These are phyloP conservation scores for Sterna hirundo DNA, from an alignment of 2,113 vertebrate genomes.

Conservation along the genomic window DNA sequence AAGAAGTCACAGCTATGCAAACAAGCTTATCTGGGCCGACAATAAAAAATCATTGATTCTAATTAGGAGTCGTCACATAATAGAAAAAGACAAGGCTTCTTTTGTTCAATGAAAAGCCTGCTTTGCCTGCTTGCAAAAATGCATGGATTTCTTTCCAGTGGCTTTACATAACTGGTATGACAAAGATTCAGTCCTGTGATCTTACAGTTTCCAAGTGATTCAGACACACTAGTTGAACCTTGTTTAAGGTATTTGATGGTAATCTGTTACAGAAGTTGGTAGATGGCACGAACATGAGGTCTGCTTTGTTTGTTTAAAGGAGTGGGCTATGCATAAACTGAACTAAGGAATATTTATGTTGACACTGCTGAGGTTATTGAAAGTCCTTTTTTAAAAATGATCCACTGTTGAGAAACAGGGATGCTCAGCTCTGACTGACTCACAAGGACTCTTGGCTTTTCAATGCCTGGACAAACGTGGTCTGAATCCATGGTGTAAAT, in stretches of 20 bases:
- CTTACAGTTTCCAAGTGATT: constrained; percentile 64
- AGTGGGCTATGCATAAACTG: not conserved
- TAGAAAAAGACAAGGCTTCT: constrained; percentile 66
- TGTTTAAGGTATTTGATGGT: constrained; percentile 55
- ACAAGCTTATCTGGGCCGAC: constrained; percentile 71
- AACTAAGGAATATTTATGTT: constrained; percentile 24
- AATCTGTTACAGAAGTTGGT: constrained; percentile 33
- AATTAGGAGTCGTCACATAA: constrained; percentile 72
- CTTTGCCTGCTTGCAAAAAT: constrained; percentile 53
- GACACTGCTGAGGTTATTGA: constrained; percentile 2
- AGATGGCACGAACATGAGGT: constrained; percentile 1
- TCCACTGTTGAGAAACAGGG: not conserved
- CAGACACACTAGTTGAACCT: constrained; percentile 66
- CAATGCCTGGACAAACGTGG: constrained; percentile 11
- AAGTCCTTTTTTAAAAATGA: not conserved
- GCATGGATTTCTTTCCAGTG: constrained; percentile 59
- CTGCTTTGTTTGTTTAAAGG: constrained; percentile 48
- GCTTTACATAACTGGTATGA: constrained; percentile 67
- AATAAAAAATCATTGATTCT: constrained; percentile 76
- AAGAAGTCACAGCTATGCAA: constrained; percentile 73
- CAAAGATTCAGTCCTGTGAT: constrained; percentile 69
- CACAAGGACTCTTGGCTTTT: not conserved
- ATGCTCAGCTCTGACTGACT: not conserved
- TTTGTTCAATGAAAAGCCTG: constrained; percentile 67
- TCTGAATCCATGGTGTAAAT: constrained; percentile 25